A percentile compares a stretch with the other conserved stretches of the same genome.
Evolutionary conservation across 2,113 vertebrate species (phyloP).

Genomic region (Melozone crissalis): DNA sequence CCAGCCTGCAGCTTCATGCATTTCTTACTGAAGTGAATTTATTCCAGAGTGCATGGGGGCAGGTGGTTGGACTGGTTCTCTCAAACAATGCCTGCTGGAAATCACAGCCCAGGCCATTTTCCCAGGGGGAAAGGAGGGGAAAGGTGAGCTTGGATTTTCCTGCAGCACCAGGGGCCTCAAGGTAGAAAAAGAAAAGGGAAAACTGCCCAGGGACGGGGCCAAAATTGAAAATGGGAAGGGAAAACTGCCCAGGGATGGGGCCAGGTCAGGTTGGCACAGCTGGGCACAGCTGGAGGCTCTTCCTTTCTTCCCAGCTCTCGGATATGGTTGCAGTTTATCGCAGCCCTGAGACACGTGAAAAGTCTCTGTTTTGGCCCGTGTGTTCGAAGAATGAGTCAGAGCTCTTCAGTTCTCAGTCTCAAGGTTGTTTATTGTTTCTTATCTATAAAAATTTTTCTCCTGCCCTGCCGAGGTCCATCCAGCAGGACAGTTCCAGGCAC

Average conservation of each 20-base stretch:
- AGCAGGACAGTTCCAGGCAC: too few species aligned
- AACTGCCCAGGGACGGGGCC: neutral
- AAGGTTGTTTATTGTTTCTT: too few species aligned
- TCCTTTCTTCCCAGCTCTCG: neutral
- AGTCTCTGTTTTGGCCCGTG: too few species aligned
- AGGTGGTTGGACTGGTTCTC: conserved; percentile 27
- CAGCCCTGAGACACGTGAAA: too few species aligned
- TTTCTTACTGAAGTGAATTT: neutral
- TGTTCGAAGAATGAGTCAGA: too few species aligned
- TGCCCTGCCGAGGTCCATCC: too few species aligned
- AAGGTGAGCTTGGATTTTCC: neutral
- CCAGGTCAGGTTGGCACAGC: fast-evolving
- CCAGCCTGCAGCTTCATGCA: neutral
- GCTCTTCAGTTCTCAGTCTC: too few species aligned
- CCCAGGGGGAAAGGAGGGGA: neutral
- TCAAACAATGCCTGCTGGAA: neutral
- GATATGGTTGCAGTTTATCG: too few species aligned
- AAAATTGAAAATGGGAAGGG: neutral
- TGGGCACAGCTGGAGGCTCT: neutral
- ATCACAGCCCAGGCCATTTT: neutral
- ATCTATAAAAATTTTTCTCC: too few species aligned
- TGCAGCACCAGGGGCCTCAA: neutral
- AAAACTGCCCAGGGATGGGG: neutral
- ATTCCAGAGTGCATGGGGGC: neutral
- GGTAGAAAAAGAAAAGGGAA: neutral